phyloP scores from a whole-genome alignment of 2,797 vertebrate species.

The Syndactyla subalaris region DNA sequence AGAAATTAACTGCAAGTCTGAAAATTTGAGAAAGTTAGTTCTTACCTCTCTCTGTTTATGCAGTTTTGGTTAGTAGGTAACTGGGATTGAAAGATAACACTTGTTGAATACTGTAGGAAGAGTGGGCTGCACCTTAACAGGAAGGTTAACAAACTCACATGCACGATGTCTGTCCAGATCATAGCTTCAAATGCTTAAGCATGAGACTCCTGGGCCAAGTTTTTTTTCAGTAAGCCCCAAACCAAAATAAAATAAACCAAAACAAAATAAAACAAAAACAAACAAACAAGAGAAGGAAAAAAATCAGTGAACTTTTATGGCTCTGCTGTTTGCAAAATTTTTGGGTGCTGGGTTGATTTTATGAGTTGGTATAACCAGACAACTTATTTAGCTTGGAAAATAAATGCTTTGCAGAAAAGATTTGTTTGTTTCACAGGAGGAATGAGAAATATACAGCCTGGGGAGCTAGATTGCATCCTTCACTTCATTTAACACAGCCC shows the following conservation, averaged over 20 bases:
- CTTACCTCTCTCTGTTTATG: neutral
- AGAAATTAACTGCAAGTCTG: neutral
- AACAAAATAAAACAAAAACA: neutral
- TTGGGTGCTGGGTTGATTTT: neutral
- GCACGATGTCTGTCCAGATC: rapidly evolving
- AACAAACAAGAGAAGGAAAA: neutral
- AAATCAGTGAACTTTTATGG: neutral
- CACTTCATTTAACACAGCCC: neutral
- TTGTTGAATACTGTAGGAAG: neutral
- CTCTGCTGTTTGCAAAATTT: neutral
- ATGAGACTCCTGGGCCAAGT: rapidly evolving
- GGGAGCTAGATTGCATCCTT: neutral
- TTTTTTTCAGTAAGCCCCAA: neutral
- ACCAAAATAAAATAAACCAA: neutral
- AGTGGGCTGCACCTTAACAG: neutral
- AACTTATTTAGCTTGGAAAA: neutral
- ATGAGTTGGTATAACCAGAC: neutral
- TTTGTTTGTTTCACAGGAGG: neutral
- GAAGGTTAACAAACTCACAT: neutral
- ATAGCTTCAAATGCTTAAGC: neutral
- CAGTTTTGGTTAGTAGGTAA: neutral
- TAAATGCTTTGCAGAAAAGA: neutral
- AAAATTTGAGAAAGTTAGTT: neutral
- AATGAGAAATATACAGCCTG: neutral
- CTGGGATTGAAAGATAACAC: neutral